These are phyloP conservation scores for Ennomos quercinarius DNA, from an alignment of 2,888 invertebrate genomes.

Conservation along the genomic window DNA sequence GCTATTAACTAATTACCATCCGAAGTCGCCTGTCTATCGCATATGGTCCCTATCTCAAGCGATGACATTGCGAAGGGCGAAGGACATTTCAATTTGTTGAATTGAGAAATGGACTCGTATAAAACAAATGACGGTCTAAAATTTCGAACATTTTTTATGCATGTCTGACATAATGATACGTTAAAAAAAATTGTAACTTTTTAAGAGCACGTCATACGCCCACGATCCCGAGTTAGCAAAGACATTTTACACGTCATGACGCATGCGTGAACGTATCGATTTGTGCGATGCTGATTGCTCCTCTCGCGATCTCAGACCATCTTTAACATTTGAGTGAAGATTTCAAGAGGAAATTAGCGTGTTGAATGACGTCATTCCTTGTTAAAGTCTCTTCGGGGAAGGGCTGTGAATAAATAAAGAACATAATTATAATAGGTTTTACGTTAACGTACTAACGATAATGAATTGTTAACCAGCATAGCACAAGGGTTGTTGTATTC, in stretches of 20 bases:
- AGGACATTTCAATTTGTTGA: conserved; percentile 37
- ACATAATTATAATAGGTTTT: too few species aligned
- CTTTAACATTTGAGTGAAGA: conserved; percentile 9
- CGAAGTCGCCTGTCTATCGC: conserved; percentile 4
- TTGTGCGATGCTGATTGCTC: conserved; percentile 64
- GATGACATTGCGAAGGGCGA: conserved; percentile 39
- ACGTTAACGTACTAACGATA: conserved; percentile 5
- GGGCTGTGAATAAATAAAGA: conserved; percentile 39
- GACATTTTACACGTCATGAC: conserved; percentile 61
- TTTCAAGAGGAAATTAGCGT: conserved; percentile 11
- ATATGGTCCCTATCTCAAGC: conserved; percentile 29
- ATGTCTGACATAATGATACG: not conserved
- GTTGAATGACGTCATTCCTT: conserved; percentile 11
- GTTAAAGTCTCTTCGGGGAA: not conserved
- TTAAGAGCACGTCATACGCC: conserved; percentile 51
- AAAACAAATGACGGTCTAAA: conserved; percentile 4
- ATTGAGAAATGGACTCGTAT: conserved; percentile 16
- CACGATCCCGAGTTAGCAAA: conserved; percentile 51
- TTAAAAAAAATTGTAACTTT: conserved; percentile 20
- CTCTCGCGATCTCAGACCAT: conserved; percentile 47
- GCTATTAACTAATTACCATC: not conserved
- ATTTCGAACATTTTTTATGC: not conserved
- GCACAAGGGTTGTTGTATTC: conserved; percentile 18
- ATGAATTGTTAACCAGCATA: conserved; percentile 15
- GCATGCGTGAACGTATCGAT: conserved; percentile 84